Percentiles rank a stretch among this genome's conserved stretches.
phyloP scores from a whole-genome alignment of 2,888 invertebrate genomes.

The Macrosoma leucophasiata region DNA sequence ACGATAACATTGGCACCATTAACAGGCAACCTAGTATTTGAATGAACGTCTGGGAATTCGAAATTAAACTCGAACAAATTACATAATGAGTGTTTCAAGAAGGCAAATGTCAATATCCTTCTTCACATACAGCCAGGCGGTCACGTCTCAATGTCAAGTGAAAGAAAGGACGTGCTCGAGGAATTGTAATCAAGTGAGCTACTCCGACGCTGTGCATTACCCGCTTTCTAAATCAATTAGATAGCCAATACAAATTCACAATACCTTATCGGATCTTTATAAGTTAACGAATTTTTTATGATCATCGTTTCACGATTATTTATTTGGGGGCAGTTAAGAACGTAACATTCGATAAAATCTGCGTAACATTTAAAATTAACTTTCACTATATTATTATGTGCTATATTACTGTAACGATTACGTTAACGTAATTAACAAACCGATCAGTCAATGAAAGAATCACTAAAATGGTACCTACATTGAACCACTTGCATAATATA shows the following conservation, averaged over 20 bases:
- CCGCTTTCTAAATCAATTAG: slow-evolving; percentile 30
- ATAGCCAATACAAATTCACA: slow-evolving; percentile 6
- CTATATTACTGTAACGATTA: slow-evolving; percentile 53
- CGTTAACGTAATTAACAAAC: slow-evolving; percentile 35
- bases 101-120: slow-evolving; percentile 51
- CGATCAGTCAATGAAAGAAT: slow-evolving; percentile 38
- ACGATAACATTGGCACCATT: no score
- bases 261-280: no score
- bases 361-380: slow-evolving; percentile 31
- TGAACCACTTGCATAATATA: slow-evolving; percentile 60
- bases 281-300: not conserved
- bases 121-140: slow-evolving; percentile 37
- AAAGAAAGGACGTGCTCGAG: slow-evolving; percentile 51
- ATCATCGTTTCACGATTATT: not conserved
- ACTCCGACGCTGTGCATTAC: slow-evolving; percentile 13
- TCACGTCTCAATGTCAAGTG: slow-evolving; percentile 67
- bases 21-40: no score
- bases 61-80: slow-evolving; percentile 1
- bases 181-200: slow-evolving; percentile 39
- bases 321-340: not conserved
- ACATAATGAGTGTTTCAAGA: slow-evolving; percentile 15
- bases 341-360: not conserved
- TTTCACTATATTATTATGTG: slow-evolving; percentile 57
- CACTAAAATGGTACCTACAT: slow-evolving; percentile 27
- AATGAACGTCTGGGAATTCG: not conserved